Evolutionary conservation across 2,113 vertebrate species (phyloP).

Genomic region (Phrynocephalus versicolor): DNA sequence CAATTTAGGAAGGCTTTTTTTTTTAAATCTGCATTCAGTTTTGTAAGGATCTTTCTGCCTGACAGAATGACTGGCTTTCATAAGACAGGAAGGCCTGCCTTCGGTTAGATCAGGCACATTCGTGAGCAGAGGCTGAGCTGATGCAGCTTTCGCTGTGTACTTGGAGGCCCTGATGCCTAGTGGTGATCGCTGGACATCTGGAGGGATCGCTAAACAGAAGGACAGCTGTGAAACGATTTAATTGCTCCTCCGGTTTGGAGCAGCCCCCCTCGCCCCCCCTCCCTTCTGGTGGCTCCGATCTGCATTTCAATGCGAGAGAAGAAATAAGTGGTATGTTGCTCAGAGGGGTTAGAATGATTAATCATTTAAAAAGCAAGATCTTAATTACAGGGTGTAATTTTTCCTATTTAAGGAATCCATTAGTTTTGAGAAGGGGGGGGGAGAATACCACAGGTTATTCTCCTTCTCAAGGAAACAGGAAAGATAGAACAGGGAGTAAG

Average conservation of each 20-base stretch:
- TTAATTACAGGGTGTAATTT: slow-evolving; percentile 86
- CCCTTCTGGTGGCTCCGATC: slow-evolving; percentile 76
- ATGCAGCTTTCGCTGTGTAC: background rate
- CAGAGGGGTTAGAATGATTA: slow-evolving; percentile 83
- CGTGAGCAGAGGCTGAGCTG: background rate
- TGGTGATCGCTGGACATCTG: slow-evolving; percentile 1
- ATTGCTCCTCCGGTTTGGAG: slow-evolving; percentile 72
- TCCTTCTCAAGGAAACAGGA: slow-evolving; percentile 66
- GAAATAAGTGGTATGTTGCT: slow-evolving; percentile 77
- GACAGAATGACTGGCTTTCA: too few relatives aligned
- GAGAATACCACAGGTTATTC: slow-evolving; percentile 77
- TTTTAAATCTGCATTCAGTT: background rate
- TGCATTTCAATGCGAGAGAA: slow-evolving; percentile 83
- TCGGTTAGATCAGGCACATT: background rate
- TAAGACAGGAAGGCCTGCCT: background rate
- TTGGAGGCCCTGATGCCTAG: background rate
- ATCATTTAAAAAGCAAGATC: slow-evolving; percentile 87
- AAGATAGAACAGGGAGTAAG: background rate
- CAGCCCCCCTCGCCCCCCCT: slow-evolving; percentile 52
- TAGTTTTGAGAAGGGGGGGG: slow-evolving; percentile 78
- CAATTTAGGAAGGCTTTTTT: background rate
- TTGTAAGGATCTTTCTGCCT: background rate
- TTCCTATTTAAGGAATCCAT: slow-evolving; percentile 85
- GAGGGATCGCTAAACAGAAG: slow-evolving; percentile 25
- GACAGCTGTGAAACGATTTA: slow-evolving; percentile 81